Conservation (phyloP, 2,113 vertebrate genomes). For the Triplophysa dalaica region DNA sequence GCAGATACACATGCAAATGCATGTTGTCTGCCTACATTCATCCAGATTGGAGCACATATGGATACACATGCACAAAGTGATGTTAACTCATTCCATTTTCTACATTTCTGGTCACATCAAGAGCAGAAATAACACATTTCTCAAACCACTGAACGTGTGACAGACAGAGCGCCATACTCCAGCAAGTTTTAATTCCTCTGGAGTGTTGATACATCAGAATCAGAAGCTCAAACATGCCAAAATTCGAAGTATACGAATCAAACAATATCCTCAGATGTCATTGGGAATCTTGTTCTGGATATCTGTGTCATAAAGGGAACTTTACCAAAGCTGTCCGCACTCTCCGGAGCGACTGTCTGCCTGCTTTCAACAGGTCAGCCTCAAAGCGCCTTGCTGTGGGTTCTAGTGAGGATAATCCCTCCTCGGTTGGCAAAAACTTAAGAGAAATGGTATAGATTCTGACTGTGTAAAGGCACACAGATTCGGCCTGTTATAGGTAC, state of each 20-base stretch:
- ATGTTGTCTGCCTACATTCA: background rate
- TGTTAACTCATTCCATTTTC: background rate
- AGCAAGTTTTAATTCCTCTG: background rate
- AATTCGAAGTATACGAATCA: background rate
- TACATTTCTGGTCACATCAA: conserved; percentile 24
- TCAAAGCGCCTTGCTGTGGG: conserved; percentile 6
- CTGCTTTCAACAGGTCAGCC: conserved; percentile 39
- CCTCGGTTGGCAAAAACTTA: conserved; percentile 31
- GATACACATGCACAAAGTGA: background rate
- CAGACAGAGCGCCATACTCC: background rate
- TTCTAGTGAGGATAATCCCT: background rate
- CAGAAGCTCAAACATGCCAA: background rate
- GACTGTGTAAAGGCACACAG: conserved; percentile 52
- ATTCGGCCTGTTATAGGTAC: conserved; percentile 46
- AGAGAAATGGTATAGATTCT: conserved; percentile 30
- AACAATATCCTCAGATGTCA: conserved; percentile 5
- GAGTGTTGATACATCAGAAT: background rate
- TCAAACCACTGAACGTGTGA: conserved; percentile 21
- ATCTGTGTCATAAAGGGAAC: conserved; percentile 20
- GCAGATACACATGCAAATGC: background rate
- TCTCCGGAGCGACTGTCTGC: conserved; percentile 1
- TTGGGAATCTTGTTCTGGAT: conserved; percentile 11
- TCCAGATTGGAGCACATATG: background rate
- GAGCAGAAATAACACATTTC: background rate
- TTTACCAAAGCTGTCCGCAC: conserved; percentile 28